A percentile compares a stretch with the other conserved stretches of the same genome.
Evolutionary conservation across 2,888 invertebrate genomes (phyloP).

Genomic region (Chirona hameri): DNA sequence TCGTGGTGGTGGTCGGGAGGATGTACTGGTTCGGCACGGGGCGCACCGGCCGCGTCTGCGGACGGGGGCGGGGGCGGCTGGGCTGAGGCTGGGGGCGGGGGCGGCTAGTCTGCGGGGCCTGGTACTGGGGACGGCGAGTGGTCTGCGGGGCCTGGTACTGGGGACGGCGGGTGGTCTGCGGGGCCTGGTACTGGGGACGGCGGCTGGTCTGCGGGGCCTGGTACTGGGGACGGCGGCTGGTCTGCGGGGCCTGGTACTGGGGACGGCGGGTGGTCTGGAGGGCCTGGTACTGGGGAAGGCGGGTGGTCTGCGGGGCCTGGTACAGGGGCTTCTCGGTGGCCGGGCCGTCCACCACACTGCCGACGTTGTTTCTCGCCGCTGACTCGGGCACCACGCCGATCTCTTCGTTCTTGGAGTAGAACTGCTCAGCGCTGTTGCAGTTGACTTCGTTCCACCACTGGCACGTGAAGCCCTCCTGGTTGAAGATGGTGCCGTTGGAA

Average conservation of each 20-base stretch:
- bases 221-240: neutral
- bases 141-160: neutral
- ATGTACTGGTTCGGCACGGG: neutral
- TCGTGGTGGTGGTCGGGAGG: neutral
- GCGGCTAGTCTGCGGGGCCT: neutral
- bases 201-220: neutral
- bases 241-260: neutral
- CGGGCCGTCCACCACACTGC: neutral
- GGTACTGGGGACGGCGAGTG: neutral
- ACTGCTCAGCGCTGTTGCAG: constrained; percentile 53
- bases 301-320: neutral
- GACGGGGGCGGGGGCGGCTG: neutral
- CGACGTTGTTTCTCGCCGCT: neutral
- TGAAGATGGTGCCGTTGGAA: constrained; percentile 64
- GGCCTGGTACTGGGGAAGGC: neutral
- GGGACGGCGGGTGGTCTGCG: neutral
- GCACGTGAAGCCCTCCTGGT: constrained; percentile 62
- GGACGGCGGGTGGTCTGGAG: neutral
- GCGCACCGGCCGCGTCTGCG: neutral
- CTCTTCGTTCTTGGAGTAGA: constrained; percentile 50
- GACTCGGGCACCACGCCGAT: constrained; percentile 43
- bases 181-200: neutral
- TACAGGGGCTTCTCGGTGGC: neutral
- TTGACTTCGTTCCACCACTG: constrained; percentile 68
- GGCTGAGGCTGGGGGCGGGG: neutral